Conservation (phyloP, 2,797 vertebrate species). For the Pseudopleuronectes americanus region DNA sequence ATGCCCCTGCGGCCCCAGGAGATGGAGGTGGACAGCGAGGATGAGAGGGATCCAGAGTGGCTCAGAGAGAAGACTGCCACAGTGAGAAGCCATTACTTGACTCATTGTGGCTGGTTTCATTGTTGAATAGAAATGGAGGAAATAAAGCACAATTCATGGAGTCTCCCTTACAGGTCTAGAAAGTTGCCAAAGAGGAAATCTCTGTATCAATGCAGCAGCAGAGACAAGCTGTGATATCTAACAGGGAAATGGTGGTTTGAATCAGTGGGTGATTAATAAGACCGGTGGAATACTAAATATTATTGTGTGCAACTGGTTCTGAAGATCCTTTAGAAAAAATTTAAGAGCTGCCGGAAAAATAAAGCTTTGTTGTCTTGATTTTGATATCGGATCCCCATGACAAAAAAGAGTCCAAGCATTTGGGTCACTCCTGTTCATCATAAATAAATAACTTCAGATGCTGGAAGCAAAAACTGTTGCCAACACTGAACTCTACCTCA, state of each 20-base stretch:
- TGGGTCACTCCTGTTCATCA: slow-evolving; percentile 6
- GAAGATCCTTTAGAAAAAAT: background rate
- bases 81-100: slow-evolving; percentile 77
- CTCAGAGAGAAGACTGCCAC: slow-evolving; percentile 97
- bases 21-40: slow-evolving; percentile 98
- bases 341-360: background rate
- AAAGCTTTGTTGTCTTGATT: background rate
- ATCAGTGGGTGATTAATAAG: no score
- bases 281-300: no score
- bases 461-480: slow-evolving; percentile 31
- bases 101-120: background rate
- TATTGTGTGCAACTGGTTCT: background rate
- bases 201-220: no score
- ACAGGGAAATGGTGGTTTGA: background rate
- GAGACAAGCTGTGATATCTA: no score
- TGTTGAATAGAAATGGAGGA: background rate
- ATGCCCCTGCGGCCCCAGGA: slow-evolving; percentile 97
- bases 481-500: slow-evolving; percentile 6
- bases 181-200: no score
- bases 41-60: slow-evolving; percentile 97
- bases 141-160: background rate
- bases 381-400: slow-evolving; percentile 27
- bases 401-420: slow-evolving; percentile 34
- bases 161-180: background rate
- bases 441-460: slow-evolving; percentile 44